Evolutionary conservation across 2,797 vertebrate genomes (phyloP).

Genomic region (Avahi laniger): DNA sequence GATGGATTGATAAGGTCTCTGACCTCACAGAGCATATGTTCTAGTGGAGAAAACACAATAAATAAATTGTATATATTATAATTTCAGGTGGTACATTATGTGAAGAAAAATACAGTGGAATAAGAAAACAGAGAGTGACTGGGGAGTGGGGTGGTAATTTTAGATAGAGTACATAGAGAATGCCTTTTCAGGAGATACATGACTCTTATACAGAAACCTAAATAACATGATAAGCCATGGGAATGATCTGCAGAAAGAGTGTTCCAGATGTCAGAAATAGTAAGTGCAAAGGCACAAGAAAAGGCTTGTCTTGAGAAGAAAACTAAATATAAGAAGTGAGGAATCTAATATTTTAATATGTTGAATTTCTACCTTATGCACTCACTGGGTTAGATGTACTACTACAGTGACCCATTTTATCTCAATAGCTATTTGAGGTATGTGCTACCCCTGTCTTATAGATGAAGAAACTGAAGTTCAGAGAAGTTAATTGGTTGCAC

Average conservation of each 20-base stretch:
- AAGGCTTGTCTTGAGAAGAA: slow-evolving; percentile 14
- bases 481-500: slow-evolving; percentile 9
- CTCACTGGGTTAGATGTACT: neutral
- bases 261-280: neutral
- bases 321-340: neutral
- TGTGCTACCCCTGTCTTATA: neutral
- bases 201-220: neutral
- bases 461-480: slow-evolving; percentile 28
- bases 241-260: neutral
- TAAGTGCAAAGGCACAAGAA: neutral
- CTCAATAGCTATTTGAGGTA: neutral
- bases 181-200: neutral
- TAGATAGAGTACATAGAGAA: neutral
- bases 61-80: neutral
- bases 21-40: neutral
- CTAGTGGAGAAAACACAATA: neutral
- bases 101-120: neutral
- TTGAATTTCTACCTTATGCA: neutral
- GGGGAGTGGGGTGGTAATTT: neutral
- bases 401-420: neutral
- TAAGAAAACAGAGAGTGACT: slow-evolving; percentile 1
- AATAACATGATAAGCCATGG: neutral
- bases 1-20: neutral
- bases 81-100: neutral
- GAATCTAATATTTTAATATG: neutral